Evolutionary conservation across 1,140 invertebrate species (phyloP).

Genomic region (Adoxophyes honmai): DNA sequence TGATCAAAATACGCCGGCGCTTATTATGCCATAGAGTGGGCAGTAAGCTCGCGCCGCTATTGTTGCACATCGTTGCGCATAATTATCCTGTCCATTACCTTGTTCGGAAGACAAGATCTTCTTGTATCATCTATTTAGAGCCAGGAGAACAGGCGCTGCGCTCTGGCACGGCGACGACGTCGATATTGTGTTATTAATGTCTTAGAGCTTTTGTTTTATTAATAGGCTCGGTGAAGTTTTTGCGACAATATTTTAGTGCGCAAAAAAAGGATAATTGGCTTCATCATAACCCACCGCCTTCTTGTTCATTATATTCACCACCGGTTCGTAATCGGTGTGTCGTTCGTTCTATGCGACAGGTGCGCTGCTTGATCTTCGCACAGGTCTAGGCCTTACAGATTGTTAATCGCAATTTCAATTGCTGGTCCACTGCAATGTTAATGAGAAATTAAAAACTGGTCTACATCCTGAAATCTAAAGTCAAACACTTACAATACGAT

Average conservation of each 20-base stretch:
- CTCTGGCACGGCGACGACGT: slow-evolving; percentile 48
- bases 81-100: slow-evolving; percentile 74
- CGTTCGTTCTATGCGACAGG: slow-evolving; percentile 9
- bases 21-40: slow-evolving; percentile 69
- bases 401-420: not conserved
- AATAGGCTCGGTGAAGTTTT: slow-evolving; percentile 35
- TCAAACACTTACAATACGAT: too few species aligned
- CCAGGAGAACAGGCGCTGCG: slow-evolving; percentile 54
- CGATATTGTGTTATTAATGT: slow-evolving; percentile 53
- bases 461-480: too few species aligned
- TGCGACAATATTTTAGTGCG: slow-evolving; percentile 24
- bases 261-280: slow-evolving; percentile 15
- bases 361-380: not conserved
- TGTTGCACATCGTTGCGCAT: slow-evolving; percentile 72
- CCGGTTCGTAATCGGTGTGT: slow-evolving; percentile 10
- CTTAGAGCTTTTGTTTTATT: slow-evolving; percentile 40
- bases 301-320: slow-evolving; percentile 11
- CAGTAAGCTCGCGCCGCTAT: slow-evolving; percentile 66
- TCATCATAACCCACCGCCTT: slow-evolving; percentile 9
- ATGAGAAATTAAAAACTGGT: not conserved
- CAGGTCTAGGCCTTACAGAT: not conserved
- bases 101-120: slow-evolving; percentile 62
- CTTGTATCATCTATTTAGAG: slow-evolving; percentile 63
- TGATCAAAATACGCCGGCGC: slow-evolving; percentile 73
- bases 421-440: not conserved